Base-by-base conservation (phyloP, 2,113 vertebrate species). In the Parotia lawesii region DNA sequence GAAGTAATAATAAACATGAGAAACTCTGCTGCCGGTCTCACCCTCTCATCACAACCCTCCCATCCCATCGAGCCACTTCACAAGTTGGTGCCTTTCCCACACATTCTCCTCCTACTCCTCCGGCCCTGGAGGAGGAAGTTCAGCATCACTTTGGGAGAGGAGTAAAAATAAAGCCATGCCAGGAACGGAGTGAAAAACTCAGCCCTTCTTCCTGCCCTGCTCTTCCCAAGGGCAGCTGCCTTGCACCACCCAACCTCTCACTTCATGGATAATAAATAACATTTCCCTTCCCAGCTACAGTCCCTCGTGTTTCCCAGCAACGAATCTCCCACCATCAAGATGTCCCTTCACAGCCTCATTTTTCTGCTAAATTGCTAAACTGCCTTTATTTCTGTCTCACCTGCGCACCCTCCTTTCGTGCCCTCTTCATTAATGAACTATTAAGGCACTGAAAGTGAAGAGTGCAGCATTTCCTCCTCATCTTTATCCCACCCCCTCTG, bases 81-180 rank as follows among this genome's bases (percentile, higher is more conserved):
- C 62, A 44, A 4, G 0, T 35, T 21, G 47, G 28, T 85, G 75
- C 89, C 47, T 84, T 92, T 96, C 94, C 89, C 91, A 95, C 80
- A 72, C 72, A 33, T 47, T 82, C 83, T 88, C 84, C 85, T 94
- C 88, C 92, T 81, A 29, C 87, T 89, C 31, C 85, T 58, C 74
- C 0, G 0, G 47, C 71, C 56, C 54, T 0, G 1, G 33, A 72
- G 82, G 40, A 93, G 67, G 90, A 90, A 89, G 48, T 47, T 87
- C 66, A 84, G 57, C 3, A 4, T 6, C 20, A 9, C 78, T 87
- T 62, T 64, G 88, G 66, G 71, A 94, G n/a, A 70, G 47, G 72
- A 87, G 47, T 85, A 61, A 74, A 89, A 87, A 85, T 40, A 56
- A 84, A 85, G 44, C 44, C 28, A 8, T 33, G 57, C 56, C 77